Evolutionary conservation across 1,140 invertebrate species (phyloP).

Genomic region (Goniozus legneri): DNA sequence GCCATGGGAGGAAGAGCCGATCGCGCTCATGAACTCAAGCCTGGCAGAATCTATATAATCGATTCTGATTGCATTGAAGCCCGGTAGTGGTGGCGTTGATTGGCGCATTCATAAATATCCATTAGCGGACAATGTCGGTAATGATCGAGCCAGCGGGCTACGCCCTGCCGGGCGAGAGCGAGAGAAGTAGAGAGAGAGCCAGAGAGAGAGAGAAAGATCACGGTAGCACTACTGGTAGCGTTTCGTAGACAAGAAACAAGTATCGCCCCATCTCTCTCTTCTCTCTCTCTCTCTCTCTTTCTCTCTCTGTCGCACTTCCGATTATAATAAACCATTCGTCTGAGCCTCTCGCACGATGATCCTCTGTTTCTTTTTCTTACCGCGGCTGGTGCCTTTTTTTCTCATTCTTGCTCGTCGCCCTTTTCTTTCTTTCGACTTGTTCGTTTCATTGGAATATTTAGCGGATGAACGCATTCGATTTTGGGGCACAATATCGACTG

Average conservation of each 20-base stretch:
- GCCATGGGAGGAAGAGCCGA: neutral
- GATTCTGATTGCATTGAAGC: constrained; percentile 56
- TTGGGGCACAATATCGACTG: constrained; percentile 22
- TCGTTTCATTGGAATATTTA: constrained; percentile 37
- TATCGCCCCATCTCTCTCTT: constrained; percentile 17
- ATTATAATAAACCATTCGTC: neutral
- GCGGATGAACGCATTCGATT: constrained; percentile 39
- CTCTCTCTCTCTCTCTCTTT: neutral
- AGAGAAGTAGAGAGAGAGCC: no score
- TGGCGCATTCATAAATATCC: constrained; percentile 56
- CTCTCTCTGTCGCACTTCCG: neutral
- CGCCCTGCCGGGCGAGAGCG: constrained; percentile 41
- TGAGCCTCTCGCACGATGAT: neutral
- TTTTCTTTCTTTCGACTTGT: constrained; percentile 16
- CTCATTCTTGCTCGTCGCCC: neutral
- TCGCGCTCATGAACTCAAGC: neutral
- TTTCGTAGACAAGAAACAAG: constrained; percentile 32
- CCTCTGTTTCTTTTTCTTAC: neutral
- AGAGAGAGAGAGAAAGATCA: neutral
- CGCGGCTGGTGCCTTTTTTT: neutral
- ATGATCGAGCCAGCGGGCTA: constrained; percentile 49
- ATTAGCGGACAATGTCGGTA: constrained; percentile 54
- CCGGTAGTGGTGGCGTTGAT: constrained; percentile 52
- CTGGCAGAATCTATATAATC: constrained; percentile 45
- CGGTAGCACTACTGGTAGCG: constrained; percentile 19